Evolutionary conservation across 1,140 invertebrate species (phyloP).

Genomic region (Leptinotarsa texana): DNA sequence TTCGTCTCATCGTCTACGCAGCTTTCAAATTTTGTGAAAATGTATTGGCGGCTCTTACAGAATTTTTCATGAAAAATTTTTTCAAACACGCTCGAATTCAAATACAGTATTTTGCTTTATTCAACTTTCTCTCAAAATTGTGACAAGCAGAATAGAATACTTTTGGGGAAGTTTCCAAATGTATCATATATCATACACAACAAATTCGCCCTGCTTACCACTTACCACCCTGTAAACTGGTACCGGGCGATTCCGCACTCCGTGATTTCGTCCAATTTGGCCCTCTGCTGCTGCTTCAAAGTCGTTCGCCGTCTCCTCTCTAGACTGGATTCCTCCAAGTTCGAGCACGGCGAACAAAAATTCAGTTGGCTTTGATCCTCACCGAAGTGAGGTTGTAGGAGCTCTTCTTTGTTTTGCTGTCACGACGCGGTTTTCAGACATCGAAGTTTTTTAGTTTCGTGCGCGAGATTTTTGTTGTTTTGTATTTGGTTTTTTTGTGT

Average conservation of each 20-base stretch:
- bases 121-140: too few species aligned
- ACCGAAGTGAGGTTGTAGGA: background rate
- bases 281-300: background rate
- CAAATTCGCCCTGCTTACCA: too few species aligned
- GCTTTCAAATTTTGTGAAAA: too few species aligned
- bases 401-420: background rate
- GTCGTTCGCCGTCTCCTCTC: background rate
- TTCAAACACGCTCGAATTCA: too few species aligned
- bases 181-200: too few species aligned
- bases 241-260: background rate
- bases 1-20: too few species aligned
- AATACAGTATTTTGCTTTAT: too few species aligned
- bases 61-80: too few species aligned
- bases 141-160: too few species aligned
- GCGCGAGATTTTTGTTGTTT: background rate
- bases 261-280: background rate
- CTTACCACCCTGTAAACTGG: background rate
- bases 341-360: background rate
- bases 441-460: background rate
- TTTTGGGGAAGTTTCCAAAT: too few species aligned
- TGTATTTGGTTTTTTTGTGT: background rate
- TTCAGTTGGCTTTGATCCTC: conserved; percentile 5
- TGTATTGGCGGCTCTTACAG: too few species aligned
- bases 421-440: background rate
- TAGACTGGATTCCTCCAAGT: background rate